Evolutionary conservation across 2,113 vertebrate species (phyloP).

Genomic region (Syrrhaptes paradoxus): DNA sequence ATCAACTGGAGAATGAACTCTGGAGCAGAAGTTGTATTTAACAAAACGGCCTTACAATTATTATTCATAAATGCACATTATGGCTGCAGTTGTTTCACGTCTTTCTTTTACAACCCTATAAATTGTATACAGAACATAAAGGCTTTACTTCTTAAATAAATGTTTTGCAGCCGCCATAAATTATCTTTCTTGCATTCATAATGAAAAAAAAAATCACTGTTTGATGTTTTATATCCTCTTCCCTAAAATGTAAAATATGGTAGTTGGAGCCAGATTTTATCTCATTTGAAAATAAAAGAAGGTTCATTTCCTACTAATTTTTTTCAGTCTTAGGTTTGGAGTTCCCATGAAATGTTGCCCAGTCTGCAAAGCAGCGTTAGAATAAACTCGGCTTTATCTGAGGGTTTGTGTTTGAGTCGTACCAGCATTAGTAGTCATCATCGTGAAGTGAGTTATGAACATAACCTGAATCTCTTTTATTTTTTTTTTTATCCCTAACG

Average conservation of each 20-base stretch:
- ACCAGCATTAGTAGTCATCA: neutral
- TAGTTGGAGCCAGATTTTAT: constrained; percentile 66
- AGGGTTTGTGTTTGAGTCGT: neutral
- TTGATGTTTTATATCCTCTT: constrained; percentile 71
- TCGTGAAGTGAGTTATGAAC: neutral
- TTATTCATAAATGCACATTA: constrained; percentile 71
- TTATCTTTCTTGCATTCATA: constrained; percentile 64
- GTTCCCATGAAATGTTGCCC: constrained; percentile 45
- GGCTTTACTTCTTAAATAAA: constrained; percentile 67
- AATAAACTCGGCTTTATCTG: neutral
- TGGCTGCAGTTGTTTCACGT: constrained; percentile 62
- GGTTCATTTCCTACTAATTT: constrained; percentile 60
- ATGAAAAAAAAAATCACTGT: constrained; percentile 56
- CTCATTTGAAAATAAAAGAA: constrained; percentile 66
- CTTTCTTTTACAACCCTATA: constrained; percentile 67
- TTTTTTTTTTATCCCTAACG: neutral
- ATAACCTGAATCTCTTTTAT: neutral
- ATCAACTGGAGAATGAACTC: constrained; percentile 6
- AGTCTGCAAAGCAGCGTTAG: neutral
- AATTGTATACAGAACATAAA: constrained; percentile 67
- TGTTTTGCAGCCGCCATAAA: constrained; percentile 65
- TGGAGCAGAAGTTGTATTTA: constrained; percentile 38
- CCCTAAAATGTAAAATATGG: constrained; percentile 72
- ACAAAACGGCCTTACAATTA: constrained; percentile 54
- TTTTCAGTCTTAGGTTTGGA: constrained; percentile 46